phyloP scores from a whole-genome alignment of 2,888 invertebrate species.

The Andrena dorsata region DNA sequence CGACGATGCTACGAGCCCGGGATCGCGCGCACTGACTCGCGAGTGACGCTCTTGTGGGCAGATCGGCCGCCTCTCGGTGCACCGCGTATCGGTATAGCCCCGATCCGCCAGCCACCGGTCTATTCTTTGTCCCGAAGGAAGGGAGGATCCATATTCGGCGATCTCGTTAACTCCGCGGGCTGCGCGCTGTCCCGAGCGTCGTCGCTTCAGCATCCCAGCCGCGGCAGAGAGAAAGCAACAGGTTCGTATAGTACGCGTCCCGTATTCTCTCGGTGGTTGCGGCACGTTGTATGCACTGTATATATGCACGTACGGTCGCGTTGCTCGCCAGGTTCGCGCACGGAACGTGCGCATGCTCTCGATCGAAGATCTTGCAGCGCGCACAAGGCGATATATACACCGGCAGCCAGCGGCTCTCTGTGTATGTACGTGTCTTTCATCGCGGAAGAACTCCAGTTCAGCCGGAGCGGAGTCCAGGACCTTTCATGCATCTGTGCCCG shows the following conservation, averaged over 20 bases:
- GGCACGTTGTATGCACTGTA: conserved; percentile 32
- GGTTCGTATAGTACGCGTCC: conserved; percentile 56
- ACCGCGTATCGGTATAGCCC: conserved; percentile 5
- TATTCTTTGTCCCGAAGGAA: background rate
- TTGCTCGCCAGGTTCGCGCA: conserved; percentile 41
- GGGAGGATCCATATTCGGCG: conserved; percentile 23
- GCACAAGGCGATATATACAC: conserved; percentile 50
- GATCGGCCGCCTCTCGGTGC: conserved; percentile 4
- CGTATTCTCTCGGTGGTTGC: conserved; percentile 45
- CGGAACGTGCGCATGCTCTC: conserved; percentile 68
- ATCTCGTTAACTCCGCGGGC: conserved; percentile 12
- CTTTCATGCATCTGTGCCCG: conserved; percentile 43
- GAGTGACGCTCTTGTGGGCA: conserved; percentile 32
- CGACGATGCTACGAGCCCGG: conserved; percentile 45
- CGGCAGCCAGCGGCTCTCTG: conserved; percentile 26
- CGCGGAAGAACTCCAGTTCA: conserved; percentile 59
- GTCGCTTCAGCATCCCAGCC: conserved; percentile 54
- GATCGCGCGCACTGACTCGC: conserved; percentile 40
- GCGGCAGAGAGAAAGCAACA: conserved; percentile 66
- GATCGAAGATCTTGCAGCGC: conserved; percentile 65
- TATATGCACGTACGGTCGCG: conserved; percentile 16
- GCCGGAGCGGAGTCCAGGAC: conserved; percentile 32
- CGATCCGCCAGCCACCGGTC: background rate
- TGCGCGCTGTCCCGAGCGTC: conserved; percentile 14
- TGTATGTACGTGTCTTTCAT: conserved; percentile 57